Percentiles rank a stretch among this genome's conserved stretches.
Conservation (phyloP, 1,140 invertebrate species). For the Pectinophora gossypiella region DNA sequence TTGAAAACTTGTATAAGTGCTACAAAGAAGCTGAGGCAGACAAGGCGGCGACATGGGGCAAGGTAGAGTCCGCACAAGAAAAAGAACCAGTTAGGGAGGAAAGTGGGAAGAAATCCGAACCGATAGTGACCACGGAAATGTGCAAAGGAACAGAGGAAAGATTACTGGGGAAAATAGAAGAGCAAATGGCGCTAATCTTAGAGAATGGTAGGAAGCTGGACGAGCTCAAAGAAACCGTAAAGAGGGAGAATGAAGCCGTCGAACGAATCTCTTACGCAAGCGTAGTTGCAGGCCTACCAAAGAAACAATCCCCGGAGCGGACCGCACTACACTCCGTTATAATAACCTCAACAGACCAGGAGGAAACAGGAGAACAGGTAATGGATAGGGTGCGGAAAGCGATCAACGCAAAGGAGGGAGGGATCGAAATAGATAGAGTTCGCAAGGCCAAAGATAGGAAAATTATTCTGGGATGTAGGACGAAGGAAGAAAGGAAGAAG, state of each 20-base stretch:
- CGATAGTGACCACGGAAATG: background rate
- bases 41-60: no score
- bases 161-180: background rate
- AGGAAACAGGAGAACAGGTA: slow-evolving; percentile 15
- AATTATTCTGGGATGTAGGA: slow-evolving; percentile 4
- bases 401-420: slow-evolving; percentile 1
- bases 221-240: background rate
- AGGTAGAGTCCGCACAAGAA: no score
- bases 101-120: background rate
- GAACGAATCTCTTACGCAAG: background rate
- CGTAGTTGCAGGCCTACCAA: background rate
- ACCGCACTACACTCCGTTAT: background rate
- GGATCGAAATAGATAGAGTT: slow-evolving; percentile 7
- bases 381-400: background rate
- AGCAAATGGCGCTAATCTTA: background rate
- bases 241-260: background rate
- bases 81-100: background rate
- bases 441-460: slow-evolving; percentile 16
- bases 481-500: slow-evolving; percentile 9
- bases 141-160: background rate
- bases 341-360: background rate
- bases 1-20: background rate
- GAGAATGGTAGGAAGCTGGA: background rate
- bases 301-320: background rate
- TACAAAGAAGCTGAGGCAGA: background rate